Base-by-base conservation (phyloP, 1,140 invertebrate species). In the Drosophila erecta region DNA sequence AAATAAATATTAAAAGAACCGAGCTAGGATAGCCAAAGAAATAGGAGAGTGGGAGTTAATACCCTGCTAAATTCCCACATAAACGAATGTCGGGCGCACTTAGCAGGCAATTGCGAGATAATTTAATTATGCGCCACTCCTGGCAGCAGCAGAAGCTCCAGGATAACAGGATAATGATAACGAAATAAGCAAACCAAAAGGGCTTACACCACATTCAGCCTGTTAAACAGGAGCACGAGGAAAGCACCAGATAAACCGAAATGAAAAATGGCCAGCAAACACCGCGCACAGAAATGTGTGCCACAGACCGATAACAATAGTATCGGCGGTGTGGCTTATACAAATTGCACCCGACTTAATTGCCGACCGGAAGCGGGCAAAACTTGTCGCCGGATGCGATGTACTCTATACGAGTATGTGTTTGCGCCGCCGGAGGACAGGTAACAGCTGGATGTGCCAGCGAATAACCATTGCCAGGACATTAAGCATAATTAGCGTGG, bases 151-250 rank as follows among this genome's bases (percentile, higher is more conserved):
- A 51, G n/a, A 14, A 38, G 50, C 15, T 41, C 53, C 73, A 76
- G 79, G 75, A 87, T 89, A 87, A 89, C 83, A 79, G 83, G 84
- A 87, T 87, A 89, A 87, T 87, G 79, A 83, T 87, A 87, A 83
- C 84, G 67, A 76, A 87, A 87, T 87, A 87, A 83, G 79, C 73
- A 67, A 84, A 67, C 61, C 74, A 51, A 79, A 85, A 79, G 70
- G 75, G 76, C 65, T 85, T 67, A 71, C 46, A 70, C 69, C 54
- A 41, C 61, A 53, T 15, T 47, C 43, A 41, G 59, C 27, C 51
- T 60, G 76, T 83, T 76, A 84, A 85, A 41, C 70, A 56, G 30
- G 57, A 44, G 56, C 22, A 43, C 38, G 56, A 50, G 47, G 47
- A 54, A 1, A 55, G 49, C 57, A 30, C 54, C 49, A 53, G 66